These are phyloP conservation scores for Solen grandis DNA, from an alignment of 1,140 invertebrate species.

Conservation along the genomic window DNA sequence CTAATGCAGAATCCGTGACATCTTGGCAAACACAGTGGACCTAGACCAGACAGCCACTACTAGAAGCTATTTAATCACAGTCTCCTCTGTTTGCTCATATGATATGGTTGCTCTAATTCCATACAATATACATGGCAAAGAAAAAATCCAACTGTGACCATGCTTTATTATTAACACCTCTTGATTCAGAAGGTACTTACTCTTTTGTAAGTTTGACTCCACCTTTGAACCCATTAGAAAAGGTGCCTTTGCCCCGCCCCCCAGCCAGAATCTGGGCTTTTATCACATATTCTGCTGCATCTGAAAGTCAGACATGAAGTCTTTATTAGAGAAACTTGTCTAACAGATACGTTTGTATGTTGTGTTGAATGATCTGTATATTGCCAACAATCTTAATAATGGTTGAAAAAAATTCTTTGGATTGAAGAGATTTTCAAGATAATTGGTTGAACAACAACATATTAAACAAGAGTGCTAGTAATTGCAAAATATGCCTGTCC, in stretches of 20 bases:
- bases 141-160: no score
- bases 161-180: no score
- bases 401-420: neutral
- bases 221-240: conserved; percentile 94
- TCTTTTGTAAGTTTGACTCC: conserved; percentile 92
- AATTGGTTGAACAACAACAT: neutral
- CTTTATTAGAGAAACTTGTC: neutral
- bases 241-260: conserved; percentile 97
- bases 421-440: neutral
- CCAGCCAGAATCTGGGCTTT: conserved; percentile 99
- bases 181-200: conserved; percentile 9
- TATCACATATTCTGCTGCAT: conserved; percentile 96
- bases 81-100: no score
- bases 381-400: neutral
- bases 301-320: conserved; percentile 80
- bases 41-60: no score
- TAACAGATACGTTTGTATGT: neutral
- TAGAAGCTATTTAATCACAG: no score
- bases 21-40: no score
- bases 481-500: neutral
- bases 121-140: no score
- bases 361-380: neutral
- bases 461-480: neutral
- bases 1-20: neutral
- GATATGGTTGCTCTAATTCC: no score